phyloP scores from a whole-genome alignment of 2,113 vertebrate genomes.

The Theristicus caerulescens region DNA sequence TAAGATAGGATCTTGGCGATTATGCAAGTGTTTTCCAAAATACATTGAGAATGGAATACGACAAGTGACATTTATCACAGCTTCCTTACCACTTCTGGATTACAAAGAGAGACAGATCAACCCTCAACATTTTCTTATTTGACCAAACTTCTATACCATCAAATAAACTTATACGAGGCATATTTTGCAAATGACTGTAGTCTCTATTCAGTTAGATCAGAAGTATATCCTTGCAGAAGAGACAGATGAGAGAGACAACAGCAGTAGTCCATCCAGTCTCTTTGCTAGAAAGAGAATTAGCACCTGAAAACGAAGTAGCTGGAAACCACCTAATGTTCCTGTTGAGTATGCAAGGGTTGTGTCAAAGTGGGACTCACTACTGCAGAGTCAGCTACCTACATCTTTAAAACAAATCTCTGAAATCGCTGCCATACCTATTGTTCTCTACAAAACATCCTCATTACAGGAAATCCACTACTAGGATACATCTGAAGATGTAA shows the following conservation, averaged over 20 bases:
- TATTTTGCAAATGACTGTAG: not conserved
- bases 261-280: not conserved
- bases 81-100: not conserved
- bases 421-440: slow-evolving; percentile 33
- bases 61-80: not conserved
- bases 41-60: not conserved
- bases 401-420: slow-evolving; percentile 64
- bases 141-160: not conserved
- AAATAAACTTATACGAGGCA: not conserved
- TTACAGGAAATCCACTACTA: slow-evolving; percentile 59
- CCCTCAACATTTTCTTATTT: not conserved
- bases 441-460: slow-evolving; percentile 50
- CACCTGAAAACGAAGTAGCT: not conserved
- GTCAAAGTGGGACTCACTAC: not conserved
- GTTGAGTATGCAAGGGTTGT: not conserved
- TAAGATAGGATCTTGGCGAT: not conserved
- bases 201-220: not conserved
- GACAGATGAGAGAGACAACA: not conserved
- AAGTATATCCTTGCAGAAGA: not conserved
- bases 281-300: not conserved
- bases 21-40: not conserved
- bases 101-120: not conserved
- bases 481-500: slow-evolving; percentile 67
- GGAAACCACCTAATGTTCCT: not conserved
- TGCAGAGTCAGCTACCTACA: slow-evolving; percentile 16